Evolutionary conservation across 2,797 vertebrate species (phyloP).

Genomic region (Cossypha caffra): DNA sequence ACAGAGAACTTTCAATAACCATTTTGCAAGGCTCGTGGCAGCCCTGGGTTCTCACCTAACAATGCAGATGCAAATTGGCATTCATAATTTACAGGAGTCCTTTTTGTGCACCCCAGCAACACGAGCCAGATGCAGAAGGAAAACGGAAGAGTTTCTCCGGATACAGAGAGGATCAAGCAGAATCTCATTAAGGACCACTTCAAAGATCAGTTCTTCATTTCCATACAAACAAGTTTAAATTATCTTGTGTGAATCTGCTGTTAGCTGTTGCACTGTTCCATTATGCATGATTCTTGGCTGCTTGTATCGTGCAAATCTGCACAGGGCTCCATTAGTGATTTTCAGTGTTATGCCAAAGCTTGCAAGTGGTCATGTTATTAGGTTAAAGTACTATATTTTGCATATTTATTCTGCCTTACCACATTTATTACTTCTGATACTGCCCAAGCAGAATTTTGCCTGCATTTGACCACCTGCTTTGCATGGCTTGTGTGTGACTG

Average conservation of each 20-base stretch:
- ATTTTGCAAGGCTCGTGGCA: not conserved
- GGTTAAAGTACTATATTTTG: conserved; percentile 73
- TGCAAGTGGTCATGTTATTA: conserved; percentile 74
- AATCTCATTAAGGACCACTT: conserved; percentile 83
- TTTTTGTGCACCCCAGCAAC: conserved; percentile 62
- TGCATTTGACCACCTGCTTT: conserved; percentile 33
- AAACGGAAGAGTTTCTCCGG: conserved; percentile 73
- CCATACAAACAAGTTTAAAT: conserved; percentile 85
- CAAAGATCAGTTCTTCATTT: conserved; percentile 81
- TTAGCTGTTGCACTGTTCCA: conserved; percentile 81
- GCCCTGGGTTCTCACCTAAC: conserved; percentile 16
- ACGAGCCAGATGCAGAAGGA: conserved; percentile 65
- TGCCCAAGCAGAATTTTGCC: not conserved
- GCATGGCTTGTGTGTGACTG: not conserved
- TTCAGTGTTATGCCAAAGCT: conserved; percentile 73
- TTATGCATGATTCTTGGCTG: conserved; percentile 79
- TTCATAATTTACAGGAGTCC: conserved; percentile 75
- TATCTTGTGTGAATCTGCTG: conserved; percentile 76
- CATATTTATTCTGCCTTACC: conserved; percentile 70
- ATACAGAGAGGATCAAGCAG: conserved; percentile 77
- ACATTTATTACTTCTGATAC: conserved; percentile 65
- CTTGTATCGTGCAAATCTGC: conserved; percentile 74
- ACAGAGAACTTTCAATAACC: not conserved
- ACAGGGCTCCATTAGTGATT: conserved; percentile 71
- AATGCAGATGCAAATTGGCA: conserved; percentile 65